Conservation (phyloP, 2,888 invertebrate genomes). For the Caprella mutica region DNA sequence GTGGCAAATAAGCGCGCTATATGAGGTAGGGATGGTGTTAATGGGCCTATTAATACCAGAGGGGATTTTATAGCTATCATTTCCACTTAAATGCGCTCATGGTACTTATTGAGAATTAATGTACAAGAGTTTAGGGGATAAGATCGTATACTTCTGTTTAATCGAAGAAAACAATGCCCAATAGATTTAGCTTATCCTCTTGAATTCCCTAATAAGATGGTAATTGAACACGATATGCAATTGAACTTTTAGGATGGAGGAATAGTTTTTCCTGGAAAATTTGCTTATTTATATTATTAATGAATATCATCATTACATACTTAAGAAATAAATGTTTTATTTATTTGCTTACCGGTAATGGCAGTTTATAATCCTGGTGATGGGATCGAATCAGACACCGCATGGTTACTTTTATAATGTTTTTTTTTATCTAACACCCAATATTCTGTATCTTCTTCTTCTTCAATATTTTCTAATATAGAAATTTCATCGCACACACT, state of each 20-base stretch:
- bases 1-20: constrained; percentile 7
- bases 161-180: no score
- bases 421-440: neutral
- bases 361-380: constrained; percentile 17
- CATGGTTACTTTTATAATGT: neutral
- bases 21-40: neutral
- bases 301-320: neutral
- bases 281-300: neutral
- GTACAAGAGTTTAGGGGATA: no score
- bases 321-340: neutral
- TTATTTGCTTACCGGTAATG: constrained; percentile 4
- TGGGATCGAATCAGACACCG: constrained; percentile 17
- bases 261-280: neutral
- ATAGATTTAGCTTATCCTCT: no score
- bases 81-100: no score
- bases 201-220: no score
- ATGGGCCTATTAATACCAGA: neutral
- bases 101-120: no score
- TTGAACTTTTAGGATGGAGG: neutral
- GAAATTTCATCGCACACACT: no score
- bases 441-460: neutral
- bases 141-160: no score
- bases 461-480: no score
- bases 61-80: neutral
- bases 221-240: no score